Evolutionary conservation across 2,888 invertebrate species (phyloP).

Genomic region (Pseudococcus viburni): DNA sequence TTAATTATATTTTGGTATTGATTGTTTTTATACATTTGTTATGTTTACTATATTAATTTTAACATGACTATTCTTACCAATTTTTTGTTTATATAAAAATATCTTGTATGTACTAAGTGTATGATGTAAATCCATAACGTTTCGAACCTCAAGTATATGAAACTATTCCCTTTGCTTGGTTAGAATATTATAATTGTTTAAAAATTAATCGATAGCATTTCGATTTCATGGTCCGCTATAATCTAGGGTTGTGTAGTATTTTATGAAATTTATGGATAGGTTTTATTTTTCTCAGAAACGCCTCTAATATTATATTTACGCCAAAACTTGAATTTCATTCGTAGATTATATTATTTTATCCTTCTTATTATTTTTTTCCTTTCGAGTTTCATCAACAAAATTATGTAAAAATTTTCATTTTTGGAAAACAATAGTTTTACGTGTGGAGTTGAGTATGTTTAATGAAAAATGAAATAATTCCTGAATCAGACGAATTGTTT

Average conservation of each 20-base stretch:
- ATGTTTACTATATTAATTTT: conserved; percentile 54
- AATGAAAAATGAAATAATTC: too few species aligned
- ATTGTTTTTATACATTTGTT: conserved; percentile 58
- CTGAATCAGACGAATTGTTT: too few species aligned
- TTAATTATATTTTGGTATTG: conserved; percentile 51
- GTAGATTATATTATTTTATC: background rate
- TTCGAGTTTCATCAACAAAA: background rate
- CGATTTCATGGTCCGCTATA: background rate
- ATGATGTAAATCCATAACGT: conserved; percentile 34
- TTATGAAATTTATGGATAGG: background rate
- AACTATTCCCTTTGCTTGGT: conserved; percentile 3
- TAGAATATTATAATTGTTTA: conserved; percentile 23
- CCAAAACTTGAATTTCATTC: conserved; percentile 10
- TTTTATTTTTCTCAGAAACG: background rate
- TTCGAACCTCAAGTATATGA: background rate
- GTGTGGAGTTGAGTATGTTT: too few species aligned
- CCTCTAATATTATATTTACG: background rate
- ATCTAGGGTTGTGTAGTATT: conserved; percentile 23
- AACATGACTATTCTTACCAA: conserved; percentile 50
- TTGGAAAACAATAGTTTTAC: too few species aligned
- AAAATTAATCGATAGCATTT: conserved; percentile 7
- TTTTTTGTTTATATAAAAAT: conserved; percentile 35
- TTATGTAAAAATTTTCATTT: background rate
- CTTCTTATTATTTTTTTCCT: background rate
- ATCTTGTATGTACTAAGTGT: conserved; percentile 44